A percentile compares a stretch with the other conserved stretches of the same genome.
Evolutionary conservation across 53 echinoderm and acorn worm species (phyloP).

Genomic region (Holothuria leucospilota): DNA sequence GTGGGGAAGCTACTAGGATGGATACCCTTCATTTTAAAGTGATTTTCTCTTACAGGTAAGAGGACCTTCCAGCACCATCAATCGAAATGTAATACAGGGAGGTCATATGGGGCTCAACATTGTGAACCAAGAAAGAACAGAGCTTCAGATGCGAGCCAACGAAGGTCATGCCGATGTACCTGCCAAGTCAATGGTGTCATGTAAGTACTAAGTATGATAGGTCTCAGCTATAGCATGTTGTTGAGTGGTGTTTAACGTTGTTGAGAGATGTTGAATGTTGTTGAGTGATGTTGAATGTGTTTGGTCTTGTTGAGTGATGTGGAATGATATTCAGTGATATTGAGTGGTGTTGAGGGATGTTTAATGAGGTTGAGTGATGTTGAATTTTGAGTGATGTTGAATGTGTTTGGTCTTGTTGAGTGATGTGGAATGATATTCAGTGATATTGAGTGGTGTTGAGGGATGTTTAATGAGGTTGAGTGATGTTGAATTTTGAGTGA

Average conservation of each 20-base stretch:
- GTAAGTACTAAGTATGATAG: constrained; percentile 5
- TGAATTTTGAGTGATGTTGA: background rate
- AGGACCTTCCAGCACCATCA: constrained; percentile 31
- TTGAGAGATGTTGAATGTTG: background rate
- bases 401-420: too few relatives aligned
- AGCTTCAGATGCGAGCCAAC: background rate
- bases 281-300: too few relatives aligned
- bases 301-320: too few relatives aligned
- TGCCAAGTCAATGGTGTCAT: constrained; percentile 19
- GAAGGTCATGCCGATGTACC: background rate
- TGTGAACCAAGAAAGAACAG: constrained; percentile 45
- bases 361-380: too few relatives aligned
- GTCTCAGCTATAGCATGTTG: background rate
- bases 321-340: too few relatives aligned
- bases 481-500: background rate
- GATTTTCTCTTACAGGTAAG: constrained; percentile 17
- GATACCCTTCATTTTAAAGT: background rate
- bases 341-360: too few relatives aligned
- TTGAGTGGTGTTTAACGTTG: background rate
- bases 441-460: too few relatives aligned
- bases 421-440: too few relatives aligned
- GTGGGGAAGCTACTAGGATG: too few relatives aligned
- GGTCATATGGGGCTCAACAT: background rate
- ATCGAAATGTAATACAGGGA: constrained; percentile 69
- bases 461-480: too few relatives aligned